These are phyloP conservation scores for Lordiphosa fenestrarum DNA, from an alignment of 2,888 invertebrate species.

Conservation along the genomic window DNA sequence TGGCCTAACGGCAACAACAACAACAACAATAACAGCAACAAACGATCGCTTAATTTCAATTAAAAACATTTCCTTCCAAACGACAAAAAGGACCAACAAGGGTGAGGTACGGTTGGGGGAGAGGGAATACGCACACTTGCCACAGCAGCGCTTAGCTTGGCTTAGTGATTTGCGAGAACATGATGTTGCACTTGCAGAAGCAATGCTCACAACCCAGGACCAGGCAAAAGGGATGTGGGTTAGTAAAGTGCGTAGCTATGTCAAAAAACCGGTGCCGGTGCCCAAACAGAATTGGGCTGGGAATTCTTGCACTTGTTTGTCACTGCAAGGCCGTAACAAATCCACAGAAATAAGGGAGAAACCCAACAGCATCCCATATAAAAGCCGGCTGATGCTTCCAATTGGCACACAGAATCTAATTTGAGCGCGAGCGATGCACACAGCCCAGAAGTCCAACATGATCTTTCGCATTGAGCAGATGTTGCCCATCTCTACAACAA, in stretches of 20 bases:
- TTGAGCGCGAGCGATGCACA: conserved; percentile 69
- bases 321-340: conserved; percentile 78
- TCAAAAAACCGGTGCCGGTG: conserved; percentile 41
- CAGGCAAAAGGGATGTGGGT: conserved; percentile 31
- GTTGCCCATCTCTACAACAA: conserved; percentile 12
- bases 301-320: conserved; percentile 80
- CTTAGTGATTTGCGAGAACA: conserved; percentile 67
- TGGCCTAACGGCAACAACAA: conserved; percentile 57
- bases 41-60: conserved; percentile 80
- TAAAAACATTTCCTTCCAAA: conserved; percentile 78
- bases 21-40: conserved; percentile 47
- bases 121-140: conserved; percentile 74
- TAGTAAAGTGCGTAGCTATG: conserved; percentile 68
- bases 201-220: conserved; percentile 46
- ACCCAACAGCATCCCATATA: conserved; percentile 59
- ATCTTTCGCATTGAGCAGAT: conserved; percentile 52
- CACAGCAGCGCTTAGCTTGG: conserved; percentile 61
- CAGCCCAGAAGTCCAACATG: conserved; percentile 61
- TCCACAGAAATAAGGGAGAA: conserved; percentile 57
- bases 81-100: conserved; percentile 72
- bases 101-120: conserved; percentile 4
- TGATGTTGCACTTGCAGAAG: conserved; percentile 78
- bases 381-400: conserved; percentile 72
- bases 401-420: conserved; percentile 77
- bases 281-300: conserved; percentile 76